Evolutionary conservation across 1,140 invertebrate genomes (phyloP).

Genomic region (Hycleus phaleratus): DNA sequence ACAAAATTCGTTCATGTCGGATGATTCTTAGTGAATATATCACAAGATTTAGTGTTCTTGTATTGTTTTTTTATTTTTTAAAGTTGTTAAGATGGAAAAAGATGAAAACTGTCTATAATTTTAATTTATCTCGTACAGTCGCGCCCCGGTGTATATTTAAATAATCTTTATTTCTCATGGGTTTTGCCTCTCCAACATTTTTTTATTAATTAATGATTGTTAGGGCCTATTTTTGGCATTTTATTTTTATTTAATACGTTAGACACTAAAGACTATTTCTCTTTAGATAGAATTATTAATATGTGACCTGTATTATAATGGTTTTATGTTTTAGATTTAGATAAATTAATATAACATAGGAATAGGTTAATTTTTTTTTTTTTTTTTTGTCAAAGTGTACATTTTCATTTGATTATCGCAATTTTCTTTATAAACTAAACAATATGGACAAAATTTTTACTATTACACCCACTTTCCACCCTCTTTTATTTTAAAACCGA

Average conservation of each 20-base stretch:
- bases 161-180: not conserved
- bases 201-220: constrained; percentile 4
- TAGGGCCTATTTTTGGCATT: constrained; percentile 24
- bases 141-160: constrained; percentile 18
- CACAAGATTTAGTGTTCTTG: constrained; percentile 31
- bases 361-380: constrained; percentile 26
- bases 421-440: not conserved
- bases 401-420: constrained; percentile 28
- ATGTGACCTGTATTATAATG: constrained; percentile 37
- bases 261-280: constrained; percentile 32
- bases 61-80: constrained; percentile 21
- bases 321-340: constrained; percentile 38
- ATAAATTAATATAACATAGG: constrained; percentile 30
- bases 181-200: constrained; percentile 6
- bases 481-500: constrained; percentile 1
- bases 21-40: constrained; percentile 47
- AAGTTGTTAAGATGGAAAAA: no score
- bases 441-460: not conserved
- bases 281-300: constrained; percentile 29
- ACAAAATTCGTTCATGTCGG: constrained; percentile 85
- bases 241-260: constrained; percentile 26
- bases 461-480: not conserved
- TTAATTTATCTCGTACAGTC: constrained; percentile 6
- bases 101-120: constrained; percentile 26
- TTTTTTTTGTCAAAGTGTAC: constrained; percentile 25